Evolutionary conservation across 1,140 invertebrate species (phyloP).

Genomic region (Metopolophium dirhodum): DNA sequence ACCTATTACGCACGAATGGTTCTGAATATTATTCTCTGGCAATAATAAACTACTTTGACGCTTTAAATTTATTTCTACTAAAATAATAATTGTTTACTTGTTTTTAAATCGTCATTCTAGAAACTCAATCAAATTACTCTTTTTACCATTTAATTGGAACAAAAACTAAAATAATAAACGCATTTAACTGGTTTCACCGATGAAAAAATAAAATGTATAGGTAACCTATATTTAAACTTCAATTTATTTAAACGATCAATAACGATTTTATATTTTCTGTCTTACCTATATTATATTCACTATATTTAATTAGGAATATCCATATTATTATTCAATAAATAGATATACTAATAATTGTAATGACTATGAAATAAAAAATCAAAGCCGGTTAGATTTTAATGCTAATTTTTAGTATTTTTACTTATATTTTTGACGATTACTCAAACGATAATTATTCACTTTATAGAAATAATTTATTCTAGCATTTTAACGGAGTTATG

Average conservation of each 20-base stretch:
- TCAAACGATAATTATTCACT: neutral
- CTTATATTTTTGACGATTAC: neutral
- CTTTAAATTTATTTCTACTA: neutral
- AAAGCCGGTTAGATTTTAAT: too few species aligned
- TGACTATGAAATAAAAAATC: too few species aligned
- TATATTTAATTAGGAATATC: too few species aligned
- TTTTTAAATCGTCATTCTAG: neutral
- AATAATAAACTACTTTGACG: neutral
- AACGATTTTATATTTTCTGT: too few species aligned
- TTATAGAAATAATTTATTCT: neutral
- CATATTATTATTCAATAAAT: too few species aligned
- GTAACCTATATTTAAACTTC: neutral
- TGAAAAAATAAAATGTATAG: neutral
- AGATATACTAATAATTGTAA: too few species aligned
- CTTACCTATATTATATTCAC: too few species aligned
- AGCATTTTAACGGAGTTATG: too few species aligned
- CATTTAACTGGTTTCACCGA: neutral
- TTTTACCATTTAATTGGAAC: neutral
- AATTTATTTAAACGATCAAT: neutral
- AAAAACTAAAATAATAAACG: neutral
- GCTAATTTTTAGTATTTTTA: neutral
- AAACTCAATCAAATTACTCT: conserved; percentile 15
- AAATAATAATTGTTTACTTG: neutral
- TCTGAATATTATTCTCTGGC: neutral
- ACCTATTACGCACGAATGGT: neutral